phyloP scores from a whole-genome alignment of 2,888 invertebrate genomes.

The Barypeithes pellucidus region DNA sequence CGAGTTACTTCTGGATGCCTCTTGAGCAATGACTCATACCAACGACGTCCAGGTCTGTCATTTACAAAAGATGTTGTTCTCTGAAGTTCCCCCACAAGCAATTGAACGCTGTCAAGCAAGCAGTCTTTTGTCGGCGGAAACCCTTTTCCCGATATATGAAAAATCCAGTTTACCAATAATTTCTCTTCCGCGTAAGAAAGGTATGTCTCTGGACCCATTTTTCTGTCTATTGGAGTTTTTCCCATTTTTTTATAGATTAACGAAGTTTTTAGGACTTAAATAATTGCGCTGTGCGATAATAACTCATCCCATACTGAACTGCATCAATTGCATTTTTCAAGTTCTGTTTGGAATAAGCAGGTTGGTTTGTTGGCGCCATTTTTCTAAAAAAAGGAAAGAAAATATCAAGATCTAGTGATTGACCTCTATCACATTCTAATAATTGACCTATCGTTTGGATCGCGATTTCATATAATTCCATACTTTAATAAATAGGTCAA shows the following conservation, averaged over 20 bases:
- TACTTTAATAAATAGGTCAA: too few relatives aligned
- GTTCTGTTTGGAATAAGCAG: background rate
- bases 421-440: too few relatives aligned
- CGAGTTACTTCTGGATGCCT: constrained; percentile 30
- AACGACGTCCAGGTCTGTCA: constrained; percentile 26
- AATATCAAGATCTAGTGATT: too few relatives aligned
- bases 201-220: constrained; percentile 27
- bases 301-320: constrained; percentile 1
- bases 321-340: constrained; percentile 2
- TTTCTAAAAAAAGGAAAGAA: too few relatives aligned
- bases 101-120: constrained; percentile 41
- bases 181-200: constrained; percentile 30
- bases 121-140: constrained; percentile 38
- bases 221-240: constrained; percentile 29
- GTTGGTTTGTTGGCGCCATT: too few relatives aligned
- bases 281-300: background rate
- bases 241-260: constrained; percentile 3
- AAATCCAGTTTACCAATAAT: constrained; percentile 34
- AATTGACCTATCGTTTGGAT: too few relatives aligned
- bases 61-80: constrained; percentile 10
- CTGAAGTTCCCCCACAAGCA: constrained; percentile 36
- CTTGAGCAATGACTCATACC: constrained; percentile 37
- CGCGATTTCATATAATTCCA: too few relatives aligned
- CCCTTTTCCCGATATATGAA: constrained; percentile 17
- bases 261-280: background rate